Percentiles rank a stretch among this genome's conserved stretches.
Conservation (phyloP, 2,888 invertebrate genomes). For the Melitaea athalia region DNA sequence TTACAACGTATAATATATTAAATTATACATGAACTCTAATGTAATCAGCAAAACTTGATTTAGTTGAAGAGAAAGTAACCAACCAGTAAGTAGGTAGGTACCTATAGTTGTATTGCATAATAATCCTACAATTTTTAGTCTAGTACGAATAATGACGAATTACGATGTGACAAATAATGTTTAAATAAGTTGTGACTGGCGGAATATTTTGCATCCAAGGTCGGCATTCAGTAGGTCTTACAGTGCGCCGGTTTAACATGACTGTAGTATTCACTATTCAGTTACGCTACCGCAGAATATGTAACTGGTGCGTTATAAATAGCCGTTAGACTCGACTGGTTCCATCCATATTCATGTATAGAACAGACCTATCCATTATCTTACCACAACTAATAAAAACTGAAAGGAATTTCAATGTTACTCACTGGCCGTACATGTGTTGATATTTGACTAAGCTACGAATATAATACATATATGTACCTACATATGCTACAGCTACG, state of each 20-base stretch:
- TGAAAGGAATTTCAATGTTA: conserved; percentile 67
- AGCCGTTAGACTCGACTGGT: conserved; percentile 68
- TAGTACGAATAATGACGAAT: too few species aligned
- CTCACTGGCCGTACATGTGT: conserved; percentile 43
- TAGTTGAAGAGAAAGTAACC: not conserved
- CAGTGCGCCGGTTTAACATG: conserved; percentile 62
- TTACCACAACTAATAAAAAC: conserved; percentile 75
- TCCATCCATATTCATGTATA: conserved; percentile 63
- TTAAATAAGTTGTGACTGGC: not conserved
- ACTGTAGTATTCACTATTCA: conserved; percentile 77
- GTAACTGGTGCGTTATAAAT: conserved; percentile 71
- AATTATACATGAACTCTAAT: conserved; percentile 9
- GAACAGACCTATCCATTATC: conserved; percentile 76
- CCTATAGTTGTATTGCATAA: too few species aligned
- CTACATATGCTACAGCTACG: not conserved
- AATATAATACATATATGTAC: conserved; percentile 8
- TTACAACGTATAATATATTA: conserved; percentile 24
- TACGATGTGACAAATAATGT: not conserved
- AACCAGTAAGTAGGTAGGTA: too few species aligned
- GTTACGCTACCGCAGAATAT: conserved; percentile 64
- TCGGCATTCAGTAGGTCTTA: conserved; percentile 53
- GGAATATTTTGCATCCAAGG: conserved; percentile 48
- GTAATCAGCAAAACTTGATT: not conserved
- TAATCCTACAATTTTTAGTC: too few species aligned
- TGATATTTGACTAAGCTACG: conserved; percentile 35